Evolutionary conservation across 2,113 vertebrate genomes (phyloP), one percentile per base, ranked within the genome.

Genomic region (Hemicordylus capensis): DNA sequence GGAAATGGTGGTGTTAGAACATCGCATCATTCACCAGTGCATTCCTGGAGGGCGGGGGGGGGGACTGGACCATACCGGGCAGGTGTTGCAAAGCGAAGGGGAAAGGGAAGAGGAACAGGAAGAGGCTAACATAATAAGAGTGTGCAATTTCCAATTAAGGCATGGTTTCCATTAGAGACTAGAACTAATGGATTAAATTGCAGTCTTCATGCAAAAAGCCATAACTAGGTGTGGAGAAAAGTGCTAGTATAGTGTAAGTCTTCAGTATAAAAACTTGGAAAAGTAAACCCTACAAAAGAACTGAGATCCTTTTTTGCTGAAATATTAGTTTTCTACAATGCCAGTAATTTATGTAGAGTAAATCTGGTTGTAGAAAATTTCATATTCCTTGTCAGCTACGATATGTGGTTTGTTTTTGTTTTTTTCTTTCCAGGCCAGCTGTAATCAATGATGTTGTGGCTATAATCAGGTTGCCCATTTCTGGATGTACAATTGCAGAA

Each of bases 401-500:
- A 63, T 26, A 83, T 7, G 54, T 20, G 17, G 74, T 80, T 78
- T 66, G 0, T 1, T 17, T 0, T 51, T 79, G 58, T 22, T 11
- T 70, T 92, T 90, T 80, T 91, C 31, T 92, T 87, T 94, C 81
- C 88, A 99, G 98, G 80, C 97, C 98, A 58, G 97, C 98, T 44
- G 91, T 96, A 88, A 94, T 97, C 83, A 98, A 97, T 86, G 96
- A 98, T 84, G 97, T 96, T 89, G 97, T 99, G 85, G 96, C 96
- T 89, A 97, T 95, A 48, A 98, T 99, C 80, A 97, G 98, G 90
- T 92, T 99, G 86, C 98, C 98, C 26, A 96, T 98, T 93, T 97
- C 97, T 86, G 98, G 97, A 61, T 99, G 98, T 91, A 97, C 96
- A 72, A 98, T 99, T 94, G 97, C 96, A 88, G 98, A 99, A 89